These are phyloP conservation scores for Pardosa pseudoannulata DNA, from an alignment of 2,888 invertebrate species.

Conservation along the genomic window DNA sequence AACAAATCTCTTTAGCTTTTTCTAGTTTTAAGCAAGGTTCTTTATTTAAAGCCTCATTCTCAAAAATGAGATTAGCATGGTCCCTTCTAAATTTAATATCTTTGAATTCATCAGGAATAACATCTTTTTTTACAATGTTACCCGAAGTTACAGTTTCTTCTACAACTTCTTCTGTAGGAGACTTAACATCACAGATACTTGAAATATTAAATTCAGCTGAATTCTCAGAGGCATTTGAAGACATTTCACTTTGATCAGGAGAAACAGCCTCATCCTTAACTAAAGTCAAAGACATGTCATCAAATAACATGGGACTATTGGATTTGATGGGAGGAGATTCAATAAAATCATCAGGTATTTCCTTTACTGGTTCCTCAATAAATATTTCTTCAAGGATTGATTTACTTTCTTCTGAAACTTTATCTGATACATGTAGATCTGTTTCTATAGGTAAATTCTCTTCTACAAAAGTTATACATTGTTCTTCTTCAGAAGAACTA, in stretches of 20 bases:
- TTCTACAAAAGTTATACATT: background rate
- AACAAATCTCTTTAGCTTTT: background rate
- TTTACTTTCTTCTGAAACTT: background rate
- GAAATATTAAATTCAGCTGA: background rate
- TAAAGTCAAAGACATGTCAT: background rate
- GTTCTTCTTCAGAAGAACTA: constrained; percentile 73
- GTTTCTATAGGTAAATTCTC: background rate
- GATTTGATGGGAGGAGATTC: background rate
- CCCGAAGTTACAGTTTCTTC: background rate
- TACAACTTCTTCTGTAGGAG: background rate
- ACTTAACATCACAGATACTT: background rate
- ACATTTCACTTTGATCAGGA: background rate
- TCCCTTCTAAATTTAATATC: constrained; percentile 3
- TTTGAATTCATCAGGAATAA: background rate
- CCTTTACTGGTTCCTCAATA: background rate
- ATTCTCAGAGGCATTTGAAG: background rate
- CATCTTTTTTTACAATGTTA: background rate
- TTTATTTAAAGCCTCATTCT: background rate
- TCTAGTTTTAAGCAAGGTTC: background rate
- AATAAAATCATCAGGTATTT: background rate
- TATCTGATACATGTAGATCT: background rate
- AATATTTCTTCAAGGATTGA: background rate
- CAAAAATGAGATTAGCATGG: background rate
- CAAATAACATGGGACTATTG: background rate
- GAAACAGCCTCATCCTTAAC: background rate